Evolutionary conservation across 2,797 vertebrate species (phyloP).

Genomic region (Sebastes minor): DNA sequence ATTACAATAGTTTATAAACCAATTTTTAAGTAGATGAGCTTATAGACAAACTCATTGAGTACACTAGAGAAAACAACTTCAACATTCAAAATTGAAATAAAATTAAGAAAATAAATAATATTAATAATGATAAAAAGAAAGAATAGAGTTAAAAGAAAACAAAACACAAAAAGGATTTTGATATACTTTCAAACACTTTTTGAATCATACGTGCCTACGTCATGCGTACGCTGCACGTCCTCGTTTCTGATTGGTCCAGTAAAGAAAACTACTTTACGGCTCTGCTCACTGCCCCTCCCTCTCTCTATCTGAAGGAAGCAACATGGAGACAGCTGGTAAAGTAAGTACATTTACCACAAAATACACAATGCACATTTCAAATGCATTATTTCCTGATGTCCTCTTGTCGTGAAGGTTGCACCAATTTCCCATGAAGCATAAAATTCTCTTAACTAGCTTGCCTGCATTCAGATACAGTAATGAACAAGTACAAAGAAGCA

Average conservation of each 20-base stretch:
- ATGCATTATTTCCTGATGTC: rapidly evolving
- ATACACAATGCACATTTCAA: rapidly evolving
- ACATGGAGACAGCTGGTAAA: conserved; percentile 81
- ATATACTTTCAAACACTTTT: too few relatives aligned
- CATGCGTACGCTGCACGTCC: background rate
- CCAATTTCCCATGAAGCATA: rapidly evolving
- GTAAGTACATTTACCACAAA: conserved; percentile 58
- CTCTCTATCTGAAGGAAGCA: background rate
- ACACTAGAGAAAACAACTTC: too few relatives aligned
- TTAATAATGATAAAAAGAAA: too few relatives aligned
- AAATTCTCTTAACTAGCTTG: background rate
- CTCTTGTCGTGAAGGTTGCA: rapidly evolving
- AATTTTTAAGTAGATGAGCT: too few relatives aligned
- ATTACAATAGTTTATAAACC: rapidly evolving
- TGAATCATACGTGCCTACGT: background rate
- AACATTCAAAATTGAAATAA: too few relatives aligned
- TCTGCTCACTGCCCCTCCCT: background rate
- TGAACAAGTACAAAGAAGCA: conserved; percentile 20
- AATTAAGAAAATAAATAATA: too few relatives aligned
- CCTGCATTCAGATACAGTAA: background rate
- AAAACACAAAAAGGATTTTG: too few relatives aligned
- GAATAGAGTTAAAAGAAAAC: too few relatives aligned
- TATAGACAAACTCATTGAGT: too few relatives aligned
- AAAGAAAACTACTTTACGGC: conserved; percentile 12
- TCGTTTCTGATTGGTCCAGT: conserved; percentile 60